Evolutionary conservation across 2,888 invertebrate species (phyloP), one percentile per base, ranked within the genome.

Genomic region (Eristalis intricaria): DNA sequence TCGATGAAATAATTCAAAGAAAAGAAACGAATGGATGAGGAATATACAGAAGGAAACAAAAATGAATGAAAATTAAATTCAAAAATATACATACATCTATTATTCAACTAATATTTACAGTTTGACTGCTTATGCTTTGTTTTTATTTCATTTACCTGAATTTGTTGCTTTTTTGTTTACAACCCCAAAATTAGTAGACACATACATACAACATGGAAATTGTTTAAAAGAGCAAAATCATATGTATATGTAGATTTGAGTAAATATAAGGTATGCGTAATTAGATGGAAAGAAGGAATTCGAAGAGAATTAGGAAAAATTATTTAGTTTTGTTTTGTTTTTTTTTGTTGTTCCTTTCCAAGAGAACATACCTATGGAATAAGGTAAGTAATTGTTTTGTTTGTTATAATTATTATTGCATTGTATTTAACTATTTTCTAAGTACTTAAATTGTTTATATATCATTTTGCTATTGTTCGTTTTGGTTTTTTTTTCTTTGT

Each of bases 51-150:
- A 22, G 4, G n/a, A 50, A 29, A 50, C 15, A 13, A 1, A 63
- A 64, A 15, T 8, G 29, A 70, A 38, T 15, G n/a, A 65, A 60
- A 32, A 65, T 4, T 64, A 0, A 71, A 68, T 23, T 50, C 56
- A 80, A 76, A 74, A 50, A 83, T 60, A 56, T 26, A 26, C 61
- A n/a, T n/a, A n/a, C n/a, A n/a, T 15, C 8, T 64, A 71, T 40
- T 50, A 35, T 38, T 79, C 50, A 78, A 75, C 43, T 76, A 68
- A 79, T 85, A 83, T 83, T 43, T 83, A 83, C 85, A 86, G 38
- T 26, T 58, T 64, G 40, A 71, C 23, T 75, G n/a, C 15, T 15
- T 35, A 63, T 43, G n/a, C 11, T 65, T 7, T 64, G 73, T 58
- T 66, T 5, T 38, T 79, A 2, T 64, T 76, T 75, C 56, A 61